Conservation (phyloP, 2,797 vertebrate genomes). For the Phylloscopus collybita region DNA sequence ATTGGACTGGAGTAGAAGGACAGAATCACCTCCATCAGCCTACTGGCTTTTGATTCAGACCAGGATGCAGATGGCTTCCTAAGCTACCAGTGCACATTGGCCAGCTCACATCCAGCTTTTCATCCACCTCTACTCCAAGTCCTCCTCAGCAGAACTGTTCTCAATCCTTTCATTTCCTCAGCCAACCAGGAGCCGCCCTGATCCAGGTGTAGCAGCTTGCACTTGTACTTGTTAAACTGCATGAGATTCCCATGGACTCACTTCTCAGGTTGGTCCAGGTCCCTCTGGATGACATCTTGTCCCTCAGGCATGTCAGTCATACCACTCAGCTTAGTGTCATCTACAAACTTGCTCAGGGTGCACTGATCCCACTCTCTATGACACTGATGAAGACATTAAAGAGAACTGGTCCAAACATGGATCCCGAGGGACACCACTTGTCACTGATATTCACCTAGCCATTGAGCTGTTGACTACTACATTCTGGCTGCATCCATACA, state of each 20-base stretch:
- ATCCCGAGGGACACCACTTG: neutral
- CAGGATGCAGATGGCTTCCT: neutral
- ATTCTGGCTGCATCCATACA: neutral
- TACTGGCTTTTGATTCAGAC: neutral
- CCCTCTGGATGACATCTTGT: neutral
- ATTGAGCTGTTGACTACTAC: neutral
- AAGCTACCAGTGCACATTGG: neutral
- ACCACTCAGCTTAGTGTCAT: neutral
- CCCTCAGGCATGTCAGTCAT: neutral
- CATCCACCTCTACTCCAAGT: too few relatives aligned
- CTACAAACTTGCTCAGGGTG: neutral
- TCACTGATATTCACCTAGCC: neutral
- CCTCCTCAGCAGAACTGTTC: neutral
- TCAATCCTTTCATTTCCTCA: neutral
- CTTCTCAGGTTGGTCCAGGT: neutral
- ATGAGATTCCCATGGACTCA: neutral
- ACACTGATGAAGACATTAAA: neutral
- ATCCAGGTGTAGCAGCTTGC: neutral
- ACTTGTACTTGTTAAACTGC: neutral
- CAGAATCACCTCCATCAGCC: neutral
- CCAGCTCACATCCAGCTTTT: neutral
- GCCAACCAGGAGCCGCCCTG: rapidly evolving
- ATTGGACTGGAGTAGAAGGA: neutral
- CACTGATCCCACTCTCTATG: neutral
- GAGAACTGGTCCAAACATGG: too few relatives aligned